Conservation (phyloP, 2,888 invertebrate genomes). For the Myathropa florea region DNA sequence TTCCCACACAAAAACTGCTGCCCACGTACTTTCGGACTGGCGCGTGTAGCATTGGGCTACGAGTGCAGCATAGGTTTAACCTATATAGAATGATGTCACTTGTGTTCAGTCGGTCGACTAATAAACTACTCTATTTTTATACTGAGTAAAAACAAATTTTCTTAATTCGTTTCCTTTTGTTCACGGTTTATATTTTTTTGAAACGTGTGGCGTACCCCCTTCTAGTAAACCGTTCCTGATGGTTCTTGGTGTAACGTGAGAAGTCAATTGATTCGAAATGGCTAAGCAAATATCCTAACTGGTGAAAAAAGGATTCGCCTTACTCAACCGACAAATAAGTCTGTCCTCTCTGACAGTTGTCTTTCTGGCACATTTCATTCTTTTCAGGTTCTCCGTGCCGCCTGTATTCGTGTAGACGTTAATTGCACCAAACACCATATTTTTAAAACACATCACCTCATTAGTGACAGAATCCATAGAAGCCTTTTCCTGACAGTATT, state of each 20-base stretch:
- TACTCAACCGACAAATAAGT: background rate
- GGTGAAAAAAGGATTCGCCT: slow-evolving; percentile 5
- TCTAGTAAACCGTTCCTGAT: slow-evolving; percentile 1
- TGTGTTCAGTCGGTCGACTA: no score
- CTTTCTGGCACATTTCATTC: background rate
- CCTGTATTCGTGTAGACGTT: background rate
- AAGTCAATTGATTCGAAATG: background rate
- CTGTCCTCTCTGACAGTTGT: background rate
- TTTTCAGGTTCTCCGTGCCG: background rate
- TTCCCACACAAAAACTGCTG: no score
- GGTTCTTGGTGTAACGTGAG: background rate
- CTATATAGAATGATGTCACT: no score
- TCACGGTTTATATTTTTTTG: background rate
- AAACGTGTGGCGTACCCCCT: background rate
- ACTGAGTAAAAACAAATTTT: no score
- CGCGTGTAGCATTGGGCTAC: no score
- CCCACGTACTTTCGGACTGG: no score
- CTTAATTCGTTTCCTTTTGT: no score
- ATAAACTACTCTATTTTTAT: no score
- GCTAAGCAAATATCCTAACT: slow-evolving; percentile 7
- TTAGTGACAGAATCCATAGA: background rate
- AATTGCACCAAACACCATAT: background rate
- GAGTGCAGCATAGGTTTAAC: no score
- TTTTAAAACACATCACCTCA: background rate
- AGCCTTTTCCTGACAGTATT: background rate